Evolutionary conservation across 1,140 invertebrate species (phyloP).

Genomic region (Gryllus bimaculatus): DNA sequence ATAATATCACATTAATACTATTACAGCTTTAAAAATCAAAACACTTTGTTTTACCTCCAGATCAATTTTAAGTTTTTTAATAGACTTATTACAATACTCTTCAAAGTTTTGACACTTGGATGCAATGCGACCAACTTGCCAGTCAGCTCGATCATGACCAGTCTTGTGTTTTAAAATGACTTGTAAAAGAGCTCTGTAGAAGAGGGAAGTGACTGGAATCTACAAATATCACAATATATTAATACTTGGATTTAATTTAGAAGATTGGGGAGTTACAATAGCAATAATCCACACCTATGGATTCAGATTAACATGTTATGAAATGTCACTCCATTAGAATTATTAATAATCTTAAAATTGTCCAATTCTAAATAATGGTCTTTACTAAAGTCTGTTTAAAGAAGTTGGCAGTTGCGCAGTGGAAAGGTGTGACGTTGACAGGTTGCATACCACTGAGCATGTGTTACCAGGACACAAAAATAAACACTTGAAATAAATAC

Average conservation of each 20-base stretch:
- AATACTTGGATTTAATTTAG: not conserved
- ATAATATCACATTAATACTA: not conserved
- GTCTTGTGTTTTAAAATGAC: conserved; percentile 39
- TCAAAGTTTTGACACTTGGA: conserved; percentile 47
- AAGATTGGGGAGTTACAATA: too few species aligned
- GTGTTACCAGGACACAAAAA: too few species aligned
- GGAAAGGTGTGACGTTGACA: too few species aligned
- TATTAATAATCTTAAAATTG: too few species aligned
- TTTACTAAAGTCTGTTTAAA: too few species aligned
- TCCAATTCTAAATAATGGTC: too few species aligned
- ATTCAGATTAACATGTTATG: too few species aligned
- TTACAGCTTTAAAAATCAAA: not conserved
- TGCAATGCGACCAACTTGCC: conserved; percentile 36
- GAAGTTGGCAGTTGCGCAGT: too few species aligned
- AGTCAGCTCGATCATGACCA: conserved; percentile 25
- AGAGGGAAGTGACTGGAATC: conserved; percentile 38
- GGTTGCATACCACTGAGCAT: too few species aligned
- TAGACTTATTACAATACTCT: conserved; percentile 54
- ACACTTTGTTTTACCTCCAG: conserved; percentile 26
- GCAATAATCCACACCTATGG: not conserved
- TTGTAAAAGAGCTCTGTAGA: conserved; percentile 66
- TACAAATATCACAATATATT: conserved; percentile 19
- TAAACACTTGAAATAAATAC: too few species aligned
- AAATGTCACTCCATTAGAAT: too few species aligned
- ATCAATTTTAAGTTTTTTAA: conserved; percentile 40